Base-by-base conservation (phyloP, 2,888 invertebrate genomes). In the Cosmia pyralina region DNA sequence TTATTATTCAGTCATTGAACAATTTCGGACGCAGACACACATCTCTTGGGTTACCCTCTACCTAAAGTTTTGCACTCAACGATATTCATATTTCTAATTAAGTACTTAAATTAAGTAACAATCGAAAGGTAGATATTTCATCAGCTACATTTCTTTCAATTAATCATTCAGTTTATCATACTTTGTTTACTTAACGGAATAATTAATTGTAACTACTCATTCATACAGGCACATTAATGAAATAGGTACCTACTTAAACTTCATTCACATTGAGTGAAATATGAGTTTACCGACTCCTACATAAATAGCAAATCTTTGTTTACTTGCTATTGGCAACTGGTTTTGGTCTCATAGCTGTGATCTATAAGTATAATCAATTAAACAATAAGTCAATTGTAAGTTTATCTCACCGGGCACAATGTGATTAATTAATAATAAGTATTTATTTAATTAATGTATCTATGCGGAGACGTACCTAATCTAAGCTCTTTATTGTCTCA, bases 1-100 rank as follows among this genome's bases (percentile, higher is more conserved):
- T n/a, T n/a, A n/a, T n/a, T n/a, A n/a, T n/a, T n/a, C 90, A 91
- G 92, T 92, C 86, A 88, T 70, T 79, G 77, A 77, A 75, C 87
- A 88, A 87, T 85, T 91, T 92, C 88, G 88, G 89, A 81, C 82
- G 85, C 79, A 82, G 87, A 83, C 88, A 87, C 89, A 89, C 87
- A 79, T 85, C 85, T 79, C 55, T 72, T 72, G 57, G 59, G 70
- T 63, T 53, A 64, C 22, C 41, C 15, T 67, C 38, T 55, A 52
- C 15, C 19, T 44, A 69, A 38, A 38, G 63, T 69, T 59, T 75
- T 19, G 19, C 10, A 44, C 15, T 55, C 34, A 50, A 34, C 55
- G 41, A 34, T 55, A 80, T 57, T 72, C 13, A 34, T 55, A 80
- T 57, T 72, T 15, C 10, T 65, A 69, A 79, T 44, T 17, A 52